Conservation (phyloP, 1,140 invertebrate genomes). For the Neodiprion lecontei region DNA sequence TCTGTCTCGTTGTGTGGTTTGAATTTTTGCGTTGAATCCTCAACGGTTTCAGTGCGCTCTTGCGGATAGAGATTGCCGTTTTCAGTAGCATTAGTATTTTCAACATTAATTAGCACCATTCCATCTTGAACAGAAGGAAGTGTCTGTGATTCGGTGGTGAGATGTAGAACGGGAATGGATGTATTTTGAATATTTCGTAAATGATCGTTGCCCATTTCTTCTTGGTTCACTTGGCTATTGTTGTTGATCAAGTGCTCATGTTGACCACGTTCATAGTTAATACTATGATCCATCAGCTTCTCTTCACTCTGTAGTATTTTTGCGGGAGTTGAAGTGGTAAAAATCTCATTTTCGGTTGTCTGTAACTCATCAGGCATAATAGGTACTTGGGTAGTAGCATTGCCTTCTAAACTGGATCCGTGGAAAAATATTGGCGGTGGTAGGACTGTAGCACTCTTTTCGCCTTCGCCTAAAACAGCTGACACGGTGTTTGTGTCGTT, state of each 20-base stretch:
- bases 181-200: neutral
- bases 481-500: conserved; percentile 19
- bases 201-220: neutral
- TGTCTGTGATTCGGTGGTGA: too few relatives aligned
- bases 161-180: too few relatives aligned
- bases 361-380: conserved; percentile 55
- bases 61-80: neutral
- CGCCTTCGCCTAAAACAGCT: conserved; percentile 11
- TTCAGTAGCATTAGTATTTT: conserved; percentile 17
- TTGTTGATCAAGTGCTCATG: too few relatives aligned
- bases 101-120: neutral
- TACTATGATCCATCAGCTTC: neutral
- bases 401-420: conserved; percentile 38
- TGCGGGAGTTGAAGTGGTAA: neutral
- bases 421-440: conserved; percentile 38
- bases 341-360: conserved; percentile 29
- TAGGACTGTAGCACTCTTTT: conserved; percentile 31
- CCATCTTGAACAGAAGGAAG: too few relatives aligned
- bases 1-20: neutral
- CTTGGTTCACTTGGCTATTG: neutral
- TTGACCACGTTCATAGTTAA: too few relatives aligned
- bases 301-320: neutral
- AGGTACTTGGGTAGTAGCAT: conserved; percentile 53
- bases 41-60: neutral
- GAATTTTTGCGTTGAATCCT: neutral